A percentile compares a stretch with the other conserved stretches of the same genome.
phyloP scores from a whole-genome alignment of 2,888 invertebrate species.

The Lasioglossum pauxillum region DNA sequence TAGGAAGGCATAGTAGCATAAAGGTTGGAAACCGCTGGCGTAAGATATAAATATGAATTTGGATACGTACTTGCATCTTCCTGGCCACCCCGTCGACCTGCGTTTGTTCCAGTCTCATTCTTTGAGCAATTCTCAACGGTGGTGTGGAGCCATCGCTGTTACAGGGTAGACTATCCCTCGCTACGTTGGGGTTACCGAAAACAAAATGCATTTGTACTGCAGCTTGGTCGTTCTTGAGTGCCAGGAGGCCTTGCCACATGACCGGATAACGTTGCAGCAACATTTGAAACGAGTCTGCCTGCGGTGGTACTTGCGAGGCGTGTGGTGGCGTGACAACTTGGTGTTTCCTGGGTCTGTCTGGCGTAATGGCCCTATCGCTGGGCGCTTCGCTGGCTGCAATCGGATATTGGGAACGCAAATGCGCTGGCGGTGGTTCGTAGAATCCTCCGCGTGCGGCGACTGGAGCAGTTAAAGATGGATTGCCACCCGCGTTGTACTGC shows the following conservation, averaged over 20 bases:
- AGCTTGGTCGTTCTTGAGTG: constrained; percentile 98
- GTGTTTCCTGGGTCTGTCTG: constrained; percentile 85
- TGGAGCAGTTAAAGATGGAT: constrained; percentile 76
- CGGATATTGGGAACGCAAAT: constrained; percentile 83
- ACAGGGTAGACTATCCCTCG: constrained; percentile 94
- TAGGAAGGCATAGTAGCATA: too few species aligned
- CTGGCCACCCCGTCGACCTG: constrained; percentile 98
- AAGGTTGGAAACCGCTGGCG: too few species aligned
- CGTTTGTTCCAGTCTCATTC: constrained; percentile 98
- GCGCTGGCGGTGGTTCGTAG: constrained; percentile 88
- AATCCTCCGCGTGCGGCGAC: constrained; percentile 85
- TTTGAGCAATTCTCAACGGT: constrained; percentile 96
- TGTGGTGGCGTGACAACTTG: constrained; percentile 85
- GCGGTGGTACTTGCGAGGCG: constrained; percentile 92
- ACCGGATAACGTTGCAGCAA: constrained; percentile 96
- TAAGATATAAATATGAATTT: background rate
- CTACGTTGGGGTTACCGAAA: constrained; percentile 96
- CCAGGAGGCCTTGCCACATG: constrained; percentile 98
- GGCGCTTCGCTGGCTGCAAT: constrained; percentile 82
- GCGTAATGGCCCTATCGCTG: constrained; percentile 85
- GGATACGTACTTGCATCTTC: constrained; percentile 94
- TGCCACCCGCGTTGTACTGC: constrained; percentile 78
- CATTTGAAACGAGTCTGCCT: constrained; percentile 93
- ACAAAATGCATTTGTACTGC: constrained; percentile 99
- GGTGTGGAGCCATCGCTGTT: constrained; percentile 93